Conservation (phyloP, 2,797 vertebrate species). For the Dryobates pubescens region DNA sequence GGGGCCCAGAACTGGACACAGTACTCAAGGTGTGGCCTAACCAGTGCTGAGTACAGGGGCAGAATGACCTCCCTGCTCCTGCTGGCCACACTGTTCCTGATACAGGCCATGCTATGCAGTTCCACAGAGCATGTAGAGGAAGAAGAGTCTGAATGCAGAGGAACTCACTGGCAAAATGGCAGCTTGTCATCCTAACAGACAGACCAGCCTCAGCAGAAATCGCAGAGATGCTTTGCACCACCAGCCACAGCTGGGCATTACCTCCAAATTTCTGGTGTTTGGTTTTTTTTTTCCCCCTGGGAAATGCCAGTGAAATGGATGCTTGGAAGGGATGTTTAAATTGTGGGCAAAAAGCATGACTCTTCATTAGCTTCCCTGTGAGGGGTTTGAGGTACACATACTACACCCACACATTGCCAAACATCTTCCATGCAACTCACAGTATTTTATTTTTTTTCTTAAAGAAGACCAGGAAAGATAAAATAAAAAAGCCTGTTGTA, state of each 20-base stretch:
- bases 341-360: background rate
- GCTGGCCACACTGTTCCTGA: too few species aligned
- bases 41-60: too few species aligned
- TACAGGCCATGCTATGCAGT: too few species aligned
- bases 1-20: too few species aligned
- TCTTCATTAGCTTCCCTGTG: background rate
- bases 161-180: background rate
- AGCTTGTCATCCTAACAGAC: background rate
- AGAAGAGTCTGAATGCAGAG: background rate
- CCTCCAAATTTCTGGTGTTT: background rate
- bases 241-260: background rate
- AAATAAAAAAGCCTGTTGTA: background rate
- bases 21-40: too few species aligned
- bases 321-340: background rate
- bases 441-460: background rate
- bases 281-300: background rate
- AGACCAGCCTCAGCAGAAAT: accelerated
- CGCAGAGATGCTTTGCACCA: background rate
- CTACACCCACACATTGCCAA: background rate
- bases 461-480: background rate
- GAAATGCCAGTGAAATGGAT: background rate
- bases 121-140: background rate
- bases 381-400: background rate
- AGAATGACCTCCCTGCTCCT: too few species aligned
- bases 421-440: background rate